These are phyloP conservation scores for Rhinolophus ferrumequinum DNA, from an alignment of 2,113 vertebrate genomes.

Conservation along the genomic window DNA sequence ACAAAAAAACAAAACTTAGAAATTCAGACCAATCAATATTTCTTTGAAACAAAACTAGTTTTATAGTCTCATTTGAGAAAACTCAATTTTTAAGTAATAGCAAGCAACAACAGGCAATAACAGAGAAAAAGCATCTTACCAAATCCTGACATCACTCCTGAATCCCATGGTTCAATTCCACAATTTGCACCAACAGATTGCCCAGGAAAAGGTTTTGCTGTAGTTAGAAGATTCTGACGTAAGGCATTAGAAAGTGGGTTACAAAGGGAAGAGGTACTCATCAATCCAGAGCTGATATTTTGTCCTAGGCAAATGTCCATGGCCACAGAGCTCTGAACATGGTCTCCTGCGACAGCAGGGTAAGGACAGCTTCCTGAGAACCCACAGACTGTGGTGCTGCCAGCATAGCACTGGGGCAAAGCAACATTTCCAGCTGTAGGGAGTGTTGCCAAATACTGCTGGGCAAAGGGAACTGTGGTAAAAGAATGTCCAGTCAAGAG, in stretches of 20 bases:
- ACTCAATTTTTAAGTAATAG: background rate
- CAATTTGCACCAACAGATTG: constrained; percentile 77
- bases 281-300: constrained; percentile 73
- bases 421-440: constrained; percentile 62
- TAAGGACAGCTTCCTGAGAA: constrained; percentile 79
- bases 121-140: constrained; percentile 84
- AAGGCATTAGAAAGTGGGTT: constrained; percentile 81
- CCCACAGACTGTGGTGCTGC: constrained; percentile 79
- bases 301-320: constrained; percentile 82
- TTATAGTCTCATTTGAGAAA: constrained; percentile 10
- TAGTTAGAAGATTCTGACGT: constrained; percentile 81
- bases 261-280: constrained; percentile 80
- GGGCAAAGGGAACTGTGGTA: constrained; percentile 83
- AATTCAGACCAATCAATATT: background rate
- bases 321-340: constrained; percentile 77
- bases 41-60: constrained; percentile 14
- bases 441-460: constrained; percentile 85
- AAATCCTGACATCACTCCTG: constrained; percentile 82
- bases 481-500: constrained; percentile 84
- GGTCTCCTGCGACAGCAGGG: constrained; percentile 75
- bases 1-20: background rate
- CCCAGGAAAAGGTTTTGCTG: constrained; percentile 80
- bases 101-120: background rate
- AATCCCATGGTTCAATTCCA: constrained; percentile 80
- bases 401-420: constrained; percentile 84